These are phyloP conservation scores for Eutolmus rufibarbis DNA, from an alignment of 2,888 invertebrate species.

Conservation along the genomic window DNA sequence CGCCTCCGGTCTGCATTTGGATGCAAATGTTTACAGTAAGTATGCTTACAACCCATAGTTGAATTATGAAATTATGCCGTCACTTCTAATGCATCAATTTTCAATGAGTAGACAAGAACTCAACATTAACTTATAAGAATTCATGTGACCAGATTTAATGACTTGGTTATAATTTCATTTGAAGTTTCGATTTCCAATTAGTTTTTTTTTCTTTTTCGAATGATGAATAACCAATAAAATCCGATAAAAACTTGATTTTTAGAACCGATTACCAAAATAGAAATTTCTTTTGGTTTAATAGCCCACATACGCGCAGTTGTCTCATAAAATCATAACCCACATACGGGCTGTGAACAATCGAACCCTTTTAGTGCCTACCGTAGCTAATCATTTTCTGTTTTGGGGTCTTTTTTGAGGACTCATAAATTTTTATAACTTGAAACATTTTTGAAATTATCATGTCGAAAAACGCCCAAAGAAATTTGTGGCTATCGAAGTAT, in stretches of 20 bases:
- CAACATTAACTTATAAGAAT: not conserved
- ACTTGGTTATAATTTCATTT: not conserved
- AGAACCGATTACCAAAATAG: not conserved
- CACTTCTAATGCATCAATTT: not conserved
- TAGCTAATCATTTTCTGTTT: not conserved
- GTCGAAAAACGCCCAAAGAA: not conserved
- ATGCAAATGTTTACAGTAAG: not conserved
- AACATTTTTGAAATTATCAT: not conserved
- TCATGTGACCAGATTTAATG: not conserved
- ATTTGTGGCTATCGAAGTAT: no score
- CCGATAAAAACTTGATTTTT: not conserved
- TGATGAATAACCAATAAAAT: not conserved
- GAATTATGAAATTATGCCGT: not conserved
- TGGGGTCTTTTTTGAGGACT: not conserved
- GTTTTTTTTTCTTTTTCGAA: not conserved
- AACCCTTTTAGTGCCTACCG: not conserved
- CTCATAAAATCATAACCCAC: not conserved
- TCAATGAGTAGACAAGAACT: no score
- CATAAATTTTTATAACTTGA: not conserved
- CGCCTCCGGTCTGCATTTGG: not conserved
- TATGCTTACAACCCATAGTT: not conserved
- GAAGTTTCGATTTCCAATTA: not conserved
- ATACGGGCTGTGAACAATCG: not conserved
- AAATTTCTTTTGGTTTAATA: not conserved
- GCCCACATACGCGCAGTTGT: not conserved